Conservation (phyloP, 2,888 invertebrate species). For the Dioctria rufipes region DNA sequence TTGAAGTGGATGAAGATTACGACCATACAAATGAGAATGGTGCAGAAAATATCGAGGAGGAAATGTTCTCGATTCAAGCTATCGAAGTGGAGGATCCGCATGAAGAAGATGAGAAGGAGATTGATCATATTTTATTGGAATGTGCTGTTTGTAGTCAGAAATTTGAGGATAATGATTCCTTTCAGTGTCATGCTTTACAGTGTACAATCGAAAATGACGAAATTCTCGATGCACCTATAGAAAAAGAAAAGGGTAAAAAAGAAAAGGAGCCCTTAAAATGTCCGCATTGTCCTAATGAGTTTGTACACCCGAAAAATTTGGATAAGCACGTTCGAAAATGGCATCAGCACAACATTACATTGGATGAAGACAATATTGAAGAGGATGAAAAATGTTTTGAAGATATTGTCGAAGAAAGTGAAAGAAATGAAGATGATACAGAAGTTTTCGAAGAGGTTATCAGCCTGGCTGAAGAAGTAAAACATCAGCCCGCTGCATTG, state of each 20-base stretch:
- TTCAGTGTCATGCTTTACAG: slow-evolving; percentile 56
- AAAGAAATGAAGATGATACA: not conserved
- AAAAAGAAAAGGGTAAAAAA: slow-evolving; percentile 4
- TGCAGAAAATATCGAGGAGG: not conserved
- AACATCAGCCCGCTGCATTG: slow-evolving; percentile 21
- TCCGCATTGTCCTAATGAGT: slow-evolving; percentile 66
- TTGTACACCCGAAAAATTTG: slow-evolving; percentile 71
- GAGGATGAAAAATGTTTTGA: not conserved
- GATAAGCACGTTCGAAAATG: slow-evolving; percentile 69
- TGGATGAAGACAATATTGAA: not conserved
- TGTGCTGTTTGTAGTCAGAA: slow-evolving; percentile 55
- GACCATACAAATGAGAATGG: not conserved
- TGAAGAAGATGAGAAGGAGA: slow-evolving; percentile 11
- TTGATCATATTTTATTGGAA: slow-evolving; percentile 24
- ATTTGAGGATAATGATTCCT: slow-evolving; percentile 59
- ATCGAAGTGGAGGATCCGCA: not conserved
- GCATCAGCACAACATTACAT: slow-evolving; percentile 67
- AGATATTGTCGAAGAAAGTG: not conserved
- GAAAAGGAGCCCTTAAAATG: slow-evolving; percentile 56
- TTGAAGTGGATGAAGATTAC: slow-evolving; percentile 17
- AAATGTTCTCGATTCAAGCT: not conserved
- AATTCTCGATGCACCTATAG: not conserved
- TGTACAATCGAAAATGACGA: slow-evolving; percentile 19
- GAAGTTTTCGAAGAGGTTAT: slow-evolving; percentile 63
- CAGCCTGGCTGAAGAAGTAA: slow-evolving; percentile 68